Evolutionary conservation across 2,888 invertebrate species (phyloP).

Genomic region (Calliscelio sp.): DNA sequence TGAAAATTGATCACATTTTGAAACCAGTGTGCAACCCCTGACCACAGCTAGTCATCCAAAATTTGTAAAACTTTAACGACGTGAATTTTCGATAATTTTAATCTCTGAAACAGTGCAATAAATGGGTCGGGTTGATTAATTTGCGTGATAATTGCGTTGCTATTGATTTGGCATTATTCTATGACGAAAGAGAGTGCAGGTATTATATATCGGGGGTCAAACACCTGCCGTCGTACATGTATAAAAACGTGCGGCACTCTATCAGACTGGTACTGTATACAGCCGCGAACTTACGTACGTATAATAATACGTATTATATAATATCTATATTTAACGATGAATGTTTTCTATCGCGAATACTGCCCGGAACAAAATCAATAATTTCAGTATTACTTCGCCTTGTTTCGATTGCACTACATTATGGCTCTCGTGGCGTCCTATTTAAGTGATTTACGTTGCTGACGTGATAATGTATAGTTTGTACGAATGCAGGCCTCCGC

Average conservation of each 20-base stretch:
- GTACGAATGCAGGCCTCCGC: slow-evolving; percentile 40
- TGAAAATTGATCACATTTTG: no score
- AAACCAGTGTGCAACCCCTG: no score
- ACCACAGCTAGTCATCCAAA: no score
- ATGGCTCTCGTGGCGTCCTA: slow-evolving; percentile 49
- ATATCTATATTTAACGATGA: slow-evolving; percentile 52
- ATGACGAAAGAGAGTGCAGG: slow-evolving; percentile 53
- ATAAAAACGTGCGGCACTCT: slow-evolving; percentile 42
- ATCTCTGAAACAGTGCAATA: no score
- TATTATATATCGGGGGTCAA: slow-evolving; percentile 63
- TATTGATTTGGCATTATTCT: slow-evolving; percentile 62
- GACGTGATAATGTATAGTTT: slow-evolving; percentile 57
- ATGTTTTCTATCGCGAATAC: slow-evolving; percentile 61
- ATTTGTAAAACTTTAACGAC: no score
- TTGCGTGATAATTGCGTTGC: slow-evolving; percentile 54
- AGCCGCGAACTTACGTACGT: slow-evolving; percentile 26
- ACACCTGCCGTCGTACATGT: slow-evolving; percentile 43
- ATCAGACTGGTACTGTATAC: slow-evolving; percentile 54
- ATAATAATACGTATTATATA: slow-evolving; percentile 45
- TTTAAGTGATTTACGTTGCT: slow-evolving; percentile 66
- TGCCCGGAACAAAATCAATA: slow-evolving; percentile 49
- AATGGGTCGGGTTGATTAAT: slow-evolving; percentile 55
- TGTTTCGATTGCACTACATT: slow-evolving; percentile 49
- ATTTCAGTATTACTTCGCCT: slow-evolving; percentile 45
- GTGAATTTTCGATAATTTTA: no score